Conservation (phyloP, 2,888 invertebrate species). For the Agonopterix arenella region DNA sequence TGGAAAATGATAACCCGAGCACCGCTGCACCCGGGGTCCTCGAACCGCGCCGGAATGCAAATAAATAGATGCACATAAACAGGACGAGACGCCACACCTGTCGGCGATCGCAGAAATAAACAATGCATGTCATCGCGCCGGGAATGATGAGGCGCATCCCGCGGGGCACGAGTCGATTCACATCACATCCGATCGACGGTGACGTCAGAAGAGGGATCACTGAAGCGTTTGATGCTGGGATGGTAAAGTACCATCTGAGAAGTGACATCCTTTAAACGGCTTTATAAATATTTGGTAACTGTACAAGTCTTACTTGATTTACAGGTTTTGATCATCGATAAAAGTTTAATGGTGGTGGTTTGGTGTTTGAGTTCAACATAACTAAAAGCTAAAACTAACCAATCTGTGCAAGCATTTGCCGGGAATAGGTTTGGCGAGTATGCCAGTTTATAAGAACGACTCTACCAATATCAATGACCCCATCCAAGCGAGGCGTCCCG, state of each 20-base stretch:
- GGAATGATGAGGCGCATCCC: conserved; percentile 31
- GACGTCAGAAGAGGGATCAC: conserved; percentile 1
- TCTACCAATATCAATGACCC: conserved; percentile 33
- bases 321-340: no score
- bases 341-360: not conserved
- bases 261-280: not conserved
- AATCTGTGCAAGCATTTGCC: conserved; percentile 17
- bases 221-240: not conserved
- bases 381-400: conserved; percentile 9
- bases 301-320: no score
- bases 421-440: conserved; percentile 19
- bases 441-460: conserved; percentile 22
- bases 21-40: conserved; percentile 38
- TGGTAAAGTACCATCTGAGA: no score
- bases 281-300: not conserved
- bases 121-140: conserved; percentile 56
- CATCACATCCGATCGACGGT: conserved; percentile 16
- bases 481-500: conserved; percentile 20
- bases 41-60: conserved; percentile 71
- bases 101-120: conserved; percentile 60
- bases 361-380: not conserved
- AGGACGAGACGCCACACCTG: conserved; percentile 68
- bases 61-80: conserved; percentile 65
- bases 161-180: conserved; percentile 11
- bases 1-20: conserved; percentile 53